Percentiles rank a stretch among this genome's conserved stretches.
Evolutionary conservation across 1,140 invertebrate species (phyloP).

Genomic region (Elysia chlorotica): DNA sequence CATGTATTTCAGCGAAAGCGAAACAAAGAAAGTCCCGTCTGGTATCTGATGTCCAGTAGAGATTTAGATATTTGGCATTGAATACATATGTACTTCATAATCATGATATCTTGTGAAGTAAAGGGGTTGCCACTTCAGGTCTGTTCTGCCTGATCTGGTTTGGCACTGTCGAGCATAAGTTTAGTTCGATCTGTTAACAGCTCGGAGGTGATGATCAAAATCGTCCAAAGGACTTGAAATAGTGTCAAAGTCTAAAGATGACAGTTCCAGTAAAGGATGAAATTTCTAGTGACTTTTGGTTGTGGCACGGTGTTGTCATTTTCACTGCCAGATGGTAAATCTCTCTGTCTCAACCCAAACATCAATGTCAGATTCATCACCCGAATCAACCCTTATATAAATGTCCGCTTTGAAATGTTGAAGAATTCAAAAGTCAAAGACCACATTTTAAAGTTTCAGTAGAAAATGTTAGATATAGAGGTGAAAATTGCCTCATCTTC

Average conservation of each 20-base stretch:
- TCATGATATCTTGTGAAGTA: too few relatives aligned
- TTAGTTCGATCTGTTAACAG: too few relatives aligned
- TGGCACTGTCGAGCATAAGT: too few relatives aligned
- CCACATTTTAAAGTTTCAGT: not conserved
- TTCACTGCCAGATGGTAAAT: not conserved
- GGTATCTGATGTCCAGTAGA: too few relatives aligned
- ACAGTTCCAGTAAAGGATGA: not conserved
- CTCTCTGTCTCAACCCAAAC: not conserved
- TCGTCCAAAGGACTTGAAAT: not conserved
- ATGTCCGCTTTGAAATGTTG: not conserved
- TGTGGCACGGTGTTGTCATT: not conserved
- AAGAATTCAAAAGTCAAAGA: not conserved
- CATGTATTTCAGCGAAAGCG: too few relatives aligned
- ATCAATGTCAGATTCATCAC: not conserved
- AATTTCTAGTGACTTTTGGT: not conserved
- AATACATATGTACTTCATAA: too few relatives aligned
- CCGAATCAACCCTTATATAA: not conserved
- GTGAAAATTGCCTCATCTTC: too few relatives aligned
- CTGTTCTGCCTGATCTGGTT: too few relatives aligned
- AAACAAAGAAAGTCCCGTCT: too few relatives aligned
- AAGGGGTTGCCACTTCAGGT: too few relatives aligned
- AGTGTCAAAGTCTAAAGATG: not conserved
- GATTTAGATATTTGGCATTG: too few relatives aligned
- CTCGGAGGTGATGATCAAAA: not conserved
- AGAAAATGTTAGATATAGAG: not conserved